These are phyloP conservation scores for Chelonia mydas DNA, from an alignment of 2,797 vertebrate genomes.

Conservation along the genomic window DNA sequence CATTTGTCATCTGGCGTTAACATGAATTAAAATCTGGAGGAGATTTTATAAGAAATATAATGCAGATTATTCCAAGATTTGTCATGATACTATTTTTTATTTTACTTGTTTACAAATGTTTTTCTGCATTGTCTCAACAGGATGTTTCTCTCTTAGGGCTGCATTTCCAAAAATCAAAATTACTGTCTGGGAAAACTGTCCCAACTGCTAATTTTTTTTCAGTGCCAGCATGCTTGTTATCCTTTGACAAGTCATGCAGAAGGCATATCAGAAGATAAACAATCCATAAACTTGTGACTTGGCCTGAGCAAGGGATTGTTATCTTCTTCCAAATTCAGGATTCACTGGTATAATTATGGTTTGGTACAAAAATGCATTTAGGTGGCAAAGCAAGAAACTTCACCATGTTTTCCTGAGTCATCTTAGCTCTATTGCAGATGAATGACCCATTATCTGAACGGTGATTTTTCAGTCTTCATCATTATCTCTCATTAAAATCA, in stretches of 20 bases:
- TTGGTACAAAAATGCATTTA: conserved; percentile 18
- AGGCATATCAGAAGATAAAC: background rate
- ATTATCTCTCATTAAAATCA: conserved; percentile 12
- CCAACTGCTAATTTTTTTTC: background rate
- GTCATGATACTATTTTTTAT: conserved; percentile 19
- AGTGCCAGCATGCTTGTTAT: conserved; percentile 3
- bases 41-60: background rate
- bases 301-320: background rate
- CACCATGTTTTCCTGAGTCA: background rate
- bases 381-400: conserved; percentile 12
- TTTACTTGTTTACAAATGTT: background rate
- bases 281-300: conserved; percentile 16
- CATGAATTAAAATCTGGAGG: conserved; percentile 5
- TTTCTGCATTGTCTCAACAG: conserved; percentile 16
- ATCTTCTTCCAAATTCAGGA: conserved; percentile 23
- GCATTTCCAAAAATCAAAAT: conserved; percentile 33
- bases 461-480: background rate
- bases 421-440: background rate
- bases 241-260: conserved; percentile 29
- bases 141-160: conserved; percentile 43
- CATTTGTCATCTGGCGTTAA: background rate
- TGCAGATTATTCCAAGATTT: background rate
- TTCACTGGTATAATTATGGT: background rate
- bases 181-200: background rate
- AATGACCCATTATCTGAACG: conserved; percentile 2